These are phyloP conservation scores for Morinoia aosen DNA, from an alignment of 2,888 invertebrate species.

Conservation along the genomic window DNA sequence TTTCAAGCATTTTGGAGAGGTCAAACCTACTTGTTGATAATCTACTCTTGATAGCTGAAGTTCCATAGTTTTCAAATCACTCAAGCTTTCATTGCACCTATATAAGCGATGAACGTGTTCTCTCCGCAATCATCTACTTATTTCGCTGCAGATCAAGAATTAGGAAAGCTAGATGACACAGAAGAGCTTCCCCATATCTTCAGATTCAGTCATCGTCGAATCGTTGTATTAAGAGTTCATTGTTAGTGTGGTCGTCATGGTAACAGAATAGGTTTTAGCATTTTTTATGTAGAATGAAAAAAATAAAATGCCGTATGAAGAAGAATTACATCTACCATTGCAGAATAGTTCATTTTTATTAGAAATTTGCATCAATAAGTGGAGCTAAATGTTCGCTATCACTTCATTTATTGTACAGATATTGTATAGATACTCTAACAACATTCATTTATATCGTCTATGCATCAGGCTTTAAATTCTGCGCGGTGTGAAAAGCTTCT, in stretches of 20 bases:
- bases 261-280: background rate
- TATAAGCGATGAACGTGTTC: background rate
- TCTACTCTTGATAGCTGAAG: slow-evolving; percentile 86
- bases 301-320: background rate
- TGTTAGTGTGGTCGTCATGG: background rate
- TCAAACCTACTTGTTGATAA: slow-evolving; percentile 84
- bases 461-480: background rate
- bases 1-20: slow-evolving; percentile 83
- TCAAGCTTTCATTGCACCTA: background rate
- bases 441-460: background rate
- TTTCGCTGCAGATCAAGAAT: background rate
- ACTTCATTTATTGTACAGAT: background rate
- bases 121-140: background rate
- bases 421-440: background rate
- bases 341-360: background rate
- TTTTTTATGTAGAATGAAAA: background rate
- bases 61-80: slow-evolving; percentile 77
- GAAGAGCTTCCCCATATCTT: background rate
- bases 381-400: background rate
- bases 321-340: background rate
- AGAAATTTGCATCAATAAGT: background rate
- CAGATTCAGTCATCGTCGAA: background rate
- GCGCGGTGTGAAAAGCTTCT: background rate
- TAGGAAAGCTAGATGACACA: background rate
- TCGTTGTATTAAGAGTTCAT: background rate